Base-by-base conservation (phyloP, 2,888 invertebrate species). In the Sinelater perroti region DNA sequence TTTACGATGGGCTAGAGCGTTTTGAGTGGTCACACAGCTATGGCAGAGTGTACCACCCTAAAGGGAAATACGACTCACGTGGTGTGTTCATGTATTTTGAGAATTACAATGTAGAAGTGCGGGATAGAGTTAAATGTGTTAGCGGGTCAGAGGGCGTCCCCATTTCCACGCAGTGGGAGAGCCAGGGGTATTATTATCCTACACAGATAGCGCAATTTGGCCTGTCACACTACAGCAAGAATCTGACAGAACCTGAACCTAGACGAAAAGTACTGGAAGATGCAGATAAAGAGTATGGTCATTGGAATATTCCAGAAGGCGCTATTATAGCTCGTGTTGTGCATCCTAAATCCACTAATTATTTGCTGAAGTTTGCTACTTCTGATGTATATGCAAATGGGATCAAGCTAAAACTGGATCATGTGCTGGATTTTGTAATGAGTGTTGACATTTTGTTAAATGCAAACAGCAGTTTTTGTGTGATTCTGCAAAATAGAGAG, bases 181-280 rank as follows among this genome's bases (percentile, higher is more conserved):
- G 91, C 24, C 87, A 88, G 61, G 98, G 98, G 0, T 97, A 98
- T 78, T 95, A 90, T 78, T 99, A 99, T 80, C 97, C 98, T 0
- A 98, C 97, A 1, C 98, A 99, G 81, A 97, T 99, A 65, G 97
- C 98, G 3, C 99, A 99, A 78, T 99, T 95, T 77, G 99, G 95
- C 0, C 79, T 99, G 53, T 94, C 97, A 6, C 99, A 99, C 79
- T 99, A 95, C 78, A 96, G 95, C 78, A 97, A 97, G 78, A 92
- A 94, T 77, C 79, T 97, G 8, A 91, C 91, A 0, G 95, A 95
- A 70, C 88, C 90, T 0, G 88, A 91, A 65, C 93, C 95, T 0
- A 83, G 88, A 40, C 81, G 86, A 60, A 86, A 85, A 67, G 75
- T 85, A 1, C 76, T 95, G 5, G 95, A 94, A 69, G 91, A 95